Base-by-base conservation (phyloP, 2,888 invertebrate genomes). In the Agrotis exclamationis region DNA sequence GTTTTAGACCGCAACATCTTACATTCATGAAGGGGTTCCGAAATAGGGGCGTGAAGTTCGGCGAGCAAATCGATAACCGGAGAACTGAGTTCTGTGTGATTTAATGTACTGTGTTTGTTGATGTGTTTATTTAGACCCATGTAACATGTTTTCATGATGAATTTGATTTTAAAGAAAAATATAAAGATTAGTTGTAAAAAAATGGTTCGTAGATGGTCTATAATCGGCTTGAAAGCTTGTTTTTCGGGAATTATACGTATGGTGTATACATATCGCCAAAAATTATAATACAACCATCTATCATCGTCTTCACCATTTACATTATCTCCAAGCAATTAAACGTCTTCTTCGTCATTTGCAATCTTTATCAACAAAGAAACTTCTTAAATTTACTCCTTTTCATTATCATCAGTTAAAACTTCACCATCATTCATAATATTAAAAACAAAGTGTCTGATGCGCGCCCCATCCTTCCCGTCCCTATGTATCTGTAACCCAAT, bases 11-110 rank as follows among this genome's bases (percentile, higher is more conserved):
- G 85, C 90, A 86, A 79, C 87, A 91, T 91, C 88, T 90, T 89
- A 89, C 90, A 92, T 92, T 91, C 89, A 91, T 90, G 89, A 88
- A 88, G 84, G 83, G 87, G 80, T 79, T 71, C 24, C 16, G 56
- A n/a, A 44, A 84, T 83, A 85, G 48, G 39, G 70, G 13, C 14
- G 33, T 0, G 7, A 53, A 64, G 57, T 63, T 70, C 16, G 44
- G 2, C 53, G 7, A 78, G 47, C 83, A 51, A 69, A 63, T 70
- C 58, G 44, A 53, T 78, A 60, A 44, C 3, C 2, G n/a, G 22
- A 9, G 16, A 13, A 58, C 22, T 16, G 9, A 24, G 44, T 54
- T 33, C 39, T 28, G 16, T 20, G 16, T 22, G 76, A 28, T 44
- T 16, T 6, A 24, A n/a, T 45, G 6, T 0, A 22, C 22, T 13